Base-by-base conservation (phyloP, 2,113 vertebrate species). In the Albula glossodonta region DNA sequence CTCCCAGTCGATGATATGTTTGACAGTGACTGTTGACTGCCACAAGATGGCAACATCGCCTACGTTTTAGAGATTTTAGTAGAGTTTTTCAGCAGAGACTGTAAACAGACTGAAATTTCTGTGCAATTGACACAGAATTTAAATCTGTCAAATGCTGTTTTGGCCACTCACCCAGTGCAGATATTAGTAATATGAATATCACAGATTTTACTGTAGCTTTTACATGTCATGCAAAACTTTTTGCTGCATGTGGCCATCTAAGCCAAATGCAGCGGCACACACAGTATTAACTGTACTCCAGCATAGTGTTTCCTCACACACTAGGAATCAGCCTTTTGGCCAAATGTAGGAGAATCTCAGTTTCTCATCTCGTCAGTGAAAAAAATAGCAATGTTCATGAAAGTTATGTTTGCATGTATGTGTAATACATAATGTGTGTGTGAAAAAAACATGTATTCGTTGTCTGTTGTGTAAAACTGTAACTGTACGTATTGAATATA, bases 101-200 rank as follows among this genome's bases (percentile, higher is more conserved):
- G 17, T 2, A 49, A 5, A 22, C 22, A 51, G 25, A 7, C 53
- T 9, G 6, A 56, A 56, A 12, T 56, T 12, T 56, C 74, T 2
- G 77, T 56, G 11, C 25, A 48, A 19, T 53, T 82, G 82, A 53
- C 50, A 84, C 12, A 10, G 41, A 80, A 25, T 48, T 49, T 81
- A 10, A 74, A 77, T 60, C 81, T 91, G 85, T 90, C 89, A 89
- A 89, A 90, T 91, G 89, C 88, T 87, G 15, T 85, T 89, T 87
- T 85, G 8, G 53, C 78, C 57, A 78, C 12, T 2, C 85, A 13
- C 13, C 52, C 86, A 50, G 80, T 22, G 52, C 17, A 66, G 74
- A n/a, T 51, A 3, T 49, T 51, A 83, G 13, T 78, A 49, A 49
- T 53, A 48, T 85, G 9, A 6, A 56, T 63, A 31, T 31, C 19